Evolutionary conservation across 1,140 invertebrate genomes (phyloP), one percentile per base, ranked within the genome.

Genomic region (Choristoneura fumiferana): DNA sequence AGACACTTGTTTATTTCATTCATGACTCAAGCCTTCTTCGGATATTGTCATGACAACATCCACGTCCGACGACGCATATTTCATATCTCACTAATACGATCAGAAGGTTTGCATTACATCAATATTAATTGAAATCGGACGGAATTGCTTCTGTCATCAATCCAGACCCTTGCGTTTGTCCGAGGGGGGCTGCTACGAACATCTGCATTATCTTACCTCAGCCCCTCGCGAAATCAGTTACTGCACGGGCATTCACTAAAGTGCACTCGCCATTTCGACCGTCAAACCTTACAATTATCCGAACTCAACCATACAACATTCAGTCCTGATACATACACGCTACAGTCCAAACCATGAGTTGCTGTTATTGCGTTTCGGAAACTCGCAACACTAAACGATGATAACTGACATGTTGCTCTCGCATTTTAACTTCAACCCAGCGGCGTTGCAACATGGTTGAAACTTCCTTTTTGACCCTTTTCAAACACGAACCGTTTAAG

Each of bases 181-280:
- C 65, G 72, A 71, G 73, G 76, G 73, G 69, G 45, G n/a, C n/a
- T n/a, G n/a, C n/a, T n/a, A 22, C 45, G 62, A 76, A 84, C 74
- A 84, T 84, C 81, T 87, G 81, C 77, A 87, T 81, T 87, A 83
- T 84, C 82, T 85, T 84, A 87, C 84, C 82, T 87, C 61, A 65
- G 57, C n/a, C 73, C 79, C 78, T 77, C 72, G 34, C 67, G 61
- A 68, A 77, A 81, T 82, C 79, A 75, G 67, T 79, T 73, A 67
- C 69, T 73, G 76, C 76, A 78, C 74, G 73, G 67, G 71, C 73
- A 78, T 83, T 77, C 81, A 69, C 71, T 76, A 80, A 84, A 87
- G 79, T 87, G 84, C 84, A 87, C 82, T 80, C 76, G 71, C 72
- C 66, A 71, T 82, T 71, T 67, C 62, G 59, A 54, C 67, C 70